These are phyloP conservation scores for Emydoidea blandingii DNA, from an alignment of 2,797 vertebrate species.

Conservation along the genomic window DNA sequence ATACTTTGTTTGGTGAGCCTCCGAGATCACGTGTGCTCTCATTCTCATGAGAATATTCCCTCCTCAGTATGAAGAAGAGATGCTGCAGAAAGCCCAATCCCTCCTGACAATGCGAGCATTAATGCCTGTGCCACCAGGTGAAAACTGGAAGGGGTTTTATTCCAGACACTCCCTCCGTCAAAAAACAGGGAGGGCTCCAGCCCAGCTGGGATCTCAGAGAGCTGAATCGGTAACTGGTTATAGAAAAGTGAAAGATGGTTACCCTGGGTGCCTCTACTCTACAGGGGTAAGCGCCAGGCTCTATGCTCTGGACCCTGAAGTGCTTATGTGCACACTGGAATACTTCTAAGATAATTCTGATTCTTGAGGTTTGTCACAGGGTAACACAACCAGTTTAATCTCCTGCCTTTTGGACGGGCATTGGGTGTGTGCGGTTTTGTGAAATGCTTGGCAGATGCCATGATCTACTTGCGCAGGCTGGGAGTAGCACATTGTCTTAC, in stretches of 20 bases:
- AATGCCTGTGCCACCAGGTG: neutral
- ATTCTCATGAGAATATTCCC: neutral
- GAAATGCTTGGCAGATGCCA: no score
- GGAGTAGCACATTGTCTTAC: no score
- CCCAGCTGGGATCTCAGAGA: neutral
- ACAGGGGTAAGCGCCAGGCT: neutral
- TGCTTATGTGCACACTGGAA: neutral
- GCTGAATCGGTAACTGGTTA: neutral
- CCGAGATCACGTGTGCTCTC: neutral
- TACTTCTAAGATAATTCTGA: neutral
- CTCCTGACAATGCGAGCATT: neutral
- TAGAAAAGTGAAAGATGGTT: neutral
- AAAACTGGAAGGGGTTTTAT: neutral
- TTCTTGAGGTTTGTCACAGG: neutral
- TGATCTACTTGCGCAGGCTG: no score
- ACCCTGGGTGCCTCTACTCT: neutral
- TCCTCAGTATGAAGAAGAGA: neutral
- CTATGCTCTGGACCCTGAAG: neutral
- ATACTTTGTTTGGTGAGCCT: neutral
- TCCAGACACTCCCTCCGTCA: neutral
- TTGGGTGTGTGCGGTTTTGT: no score
- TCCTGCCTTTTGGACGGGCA: neutral
- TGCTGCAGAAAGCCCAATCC: neutral
- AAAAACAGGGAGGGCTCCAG: neutral
- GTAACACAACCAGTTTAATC: accelerated